Evolutionary conservation across 2,113 vertebrate genomes (phyloP).

Genomic region (Ginglymostoma cirratum): DNA sequence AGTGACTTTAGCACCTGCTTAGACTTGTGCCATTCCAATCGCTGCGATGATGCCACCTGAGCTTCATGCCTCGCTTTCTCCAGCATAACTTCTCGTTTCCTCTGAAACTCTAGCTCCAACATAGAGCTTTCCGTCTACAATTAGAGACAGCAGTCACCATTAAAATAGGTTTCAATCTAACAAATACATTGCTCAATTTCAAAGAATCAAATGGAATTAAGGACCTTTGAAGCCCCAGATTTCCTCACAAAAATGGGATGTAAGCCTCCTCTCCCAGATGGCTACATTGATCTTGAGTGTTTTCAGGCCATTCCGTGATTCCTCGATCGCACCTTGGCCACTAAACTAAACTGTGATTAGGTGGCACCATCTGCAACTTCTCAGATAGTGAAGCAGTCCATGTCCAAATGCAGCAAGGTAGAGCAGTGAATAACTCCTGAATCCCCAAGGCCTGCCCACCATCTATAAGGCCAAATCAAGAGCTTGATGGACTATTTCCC

Average conservation of each 20-base stretch:
- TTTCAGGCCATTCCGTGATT: neutral
- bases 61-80: conserved; percentile 56
- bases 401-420: too few relatives aligned
- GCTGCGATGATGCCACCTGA: conserved; percentile 57
- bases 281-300: neutral
- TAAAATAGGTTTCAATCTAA: neutral
- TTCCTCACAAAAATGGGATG: neutral
- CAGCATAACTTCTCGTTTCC: conserved; percentile 63
- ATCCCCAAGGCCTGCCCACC: too few relatives aligned
- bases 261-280: neutral
- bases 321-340: neutral
- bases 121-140: conserved; percentile 53
- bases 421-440: too few relatives aligned
- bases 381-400: too few relatives aligned
- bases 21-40: conserved; percentile 59
- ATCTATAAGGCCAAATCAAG: too few relatives aligned
- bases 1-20: conserved; percentile 51
- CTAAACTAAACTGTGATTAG: neutral
- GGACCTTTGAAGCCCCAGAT: neutral
- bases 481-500: too few relatives aligned
- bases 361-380: neutral
- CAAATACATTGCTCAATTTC: neutral
- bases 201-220: neutral
- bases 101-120: conserved; percentile 70
- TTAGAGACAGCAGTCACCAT: conserved; percentile 22